These are phyloP conservation scores for Ridgeia piscesae DNA, from an alignment of 1,140 invertebrate species.

Conservation along the genomic window DNA sequence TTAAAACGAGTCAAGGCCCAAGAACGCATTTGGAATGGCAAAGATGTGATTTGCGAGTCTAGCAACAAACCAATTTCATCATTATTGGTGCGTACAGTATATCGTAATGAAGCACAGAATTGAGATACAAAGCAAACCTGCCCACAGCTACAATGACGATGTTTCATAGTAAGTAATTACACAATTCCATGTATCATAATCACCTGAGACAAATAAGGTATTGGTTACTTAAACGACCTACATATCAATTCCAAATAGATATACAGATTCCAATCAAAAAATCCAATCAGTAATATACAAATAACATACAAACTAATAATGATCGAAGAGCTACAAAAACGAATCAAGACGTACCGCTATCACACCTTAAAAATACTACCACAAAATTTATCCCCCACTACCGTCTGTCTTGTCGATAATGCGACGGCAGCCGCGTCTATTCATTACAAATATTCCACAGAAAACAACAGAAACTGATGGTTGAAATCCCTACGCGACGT, in stretches of 20 bases:
- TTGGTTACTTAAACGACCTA: background rate
- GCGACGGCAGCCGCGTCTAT: background rate
- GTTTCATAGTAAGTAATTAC: background rate
- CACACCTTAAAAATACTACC: background rate
- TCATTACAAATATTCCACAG: background rate
- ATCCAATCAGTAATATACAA: background rate
- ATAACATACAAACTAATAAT: slow-evolving; percentile 7
- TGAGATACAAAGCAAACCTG: no score
- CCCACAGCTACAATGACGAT: background rate
- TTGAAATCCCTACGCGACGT: background rate
- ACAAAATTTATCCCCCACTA: background rate
- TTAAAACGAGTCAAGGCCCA: background rate
- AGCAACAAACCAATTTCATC: background rate
- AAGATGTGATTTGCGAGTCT: background rate
- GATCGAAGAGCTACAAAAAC: background rate
- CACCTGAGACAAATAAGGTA: background rate
- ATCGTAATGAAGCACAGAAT: no score
- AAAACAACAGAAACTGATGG: background rate
- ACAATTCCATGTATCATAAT: background rate
- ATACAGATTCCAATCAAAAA: background rate
- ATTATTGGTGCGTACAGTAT: background rate
- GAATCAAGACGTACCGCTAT: background rate
- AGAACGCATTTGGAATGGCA: background rate
- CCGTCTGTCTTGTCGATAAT: background rate
- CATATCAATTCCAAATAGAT: background rate